phyloP scores from a whole-genome alignment of 2,888 invertebrate genomes.

The Acrobasis repandana region DNA sequence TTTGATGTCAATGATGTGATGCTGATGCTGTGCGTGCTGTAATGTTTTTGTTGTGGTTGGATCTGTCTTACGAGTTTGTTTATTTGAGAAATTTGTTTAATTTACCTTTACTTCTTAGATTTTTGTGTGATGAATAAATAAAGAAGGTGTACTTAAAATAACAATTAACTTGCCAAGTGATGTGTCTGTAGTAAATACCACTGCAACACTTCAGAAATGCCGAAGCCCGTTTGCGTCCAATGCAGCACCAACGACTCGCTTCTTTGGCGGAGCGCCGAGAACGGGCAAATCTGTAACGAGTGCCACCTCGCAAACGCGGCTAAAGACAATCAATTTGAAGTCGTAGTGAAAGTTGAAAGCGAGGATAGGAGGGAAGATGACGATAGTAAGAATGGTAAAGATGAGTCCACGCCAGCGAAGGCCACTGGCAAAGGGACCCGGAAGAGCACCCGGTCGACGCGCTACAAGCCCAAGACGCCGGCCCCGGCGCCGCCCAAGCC shows the following conservation, averaged over 20 bases:
- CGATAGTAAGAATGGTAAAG: constrained; percentile 56
- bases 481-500: constrained; percentile 53
- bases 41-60: not conserved
- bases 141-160: too few species aligned
- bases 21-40: too few species aligned
- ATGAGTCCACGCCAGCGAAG: constrained; percentile 68
- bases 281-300: constrained; percentile 89
- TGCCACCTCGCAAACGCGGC: constrained; percentile 83
- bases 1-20: too few species aligned
- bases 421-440: constrained; percentile 79
- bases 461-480: constrained; percentile 79
- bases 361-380: constrained; percentile 62
- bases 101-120: too few species aligned
- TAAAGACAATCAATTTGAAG: constrained; percentile 58
- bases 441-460: constrained; percentile 83
- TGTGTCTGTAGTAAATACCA: not conserved
- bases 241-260: constrained; percentile 87
- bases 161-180: not conserved
- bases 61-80: not conserved
- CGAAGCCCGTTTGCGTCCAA: constrained; percentile 86
- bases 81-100: not conserved
- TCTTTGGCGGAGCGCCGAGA: constrained; percentile 89
- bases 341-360: constrained; percentile 52
- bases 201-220: constrained; percentile 56
- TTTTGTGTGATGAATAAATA: too few species aligned